A percentile compares a stretch with the other conserved stretches of the same genome.
These are phyloP conservation scores for Panurus biarmicus DNA, from an alignment of 2,113 vertebrate species.

Conservation along the genomic window DNA sequence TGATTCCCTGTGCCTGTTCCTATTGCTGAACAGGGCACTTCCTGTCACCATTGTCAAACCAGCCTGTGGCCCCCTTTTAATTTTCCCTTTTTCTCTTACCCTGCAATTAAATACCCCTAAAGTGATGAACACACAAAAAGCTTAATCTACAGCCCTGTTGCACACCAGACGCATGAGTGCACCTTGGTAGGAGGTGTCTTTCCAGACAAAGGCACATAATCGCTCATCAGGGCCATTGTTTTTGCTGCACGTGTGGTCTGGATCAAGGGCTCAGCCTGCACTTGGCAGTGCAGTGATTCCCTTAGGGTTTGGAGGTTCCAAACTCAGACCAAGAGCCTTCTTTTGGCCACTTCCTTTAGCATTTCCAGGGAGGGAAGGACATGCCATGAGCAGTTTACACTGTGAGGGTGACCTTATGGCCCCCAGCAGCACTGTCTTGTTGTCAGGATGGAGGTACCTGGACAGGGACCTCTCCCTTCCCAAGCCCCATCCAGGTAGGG, in stretches of 20 bases:
- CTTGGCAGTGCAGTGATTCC: neutral
- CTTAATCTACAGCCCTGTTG: neutral
- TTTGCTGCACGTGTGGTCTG: neutral
- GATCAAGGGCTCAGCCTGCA: neutral
- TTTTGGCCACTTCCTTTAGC: neutral
- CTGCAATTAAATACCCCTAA: neutral
- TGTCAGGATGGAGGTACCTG: neutral
- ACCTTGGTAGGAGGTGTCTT: neutral
- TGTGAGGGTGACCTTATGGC: accelerated
- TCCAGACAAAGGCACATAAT: conserved; percentile 1
- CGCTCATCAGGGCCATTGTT: neutral
- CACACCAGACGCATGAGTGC: neutral
- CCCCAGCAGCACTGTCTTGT: accelerated
- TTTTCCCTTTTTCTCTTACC: neutral
- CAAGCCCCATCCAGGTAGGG: neutral
- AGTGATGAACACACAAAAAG: neutral
- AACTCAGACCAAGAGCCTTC: neutral
- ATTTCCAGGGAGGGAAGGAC: neutral
- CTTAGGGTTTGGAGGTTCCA: neutral
- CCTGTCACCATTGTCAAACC: neutral
- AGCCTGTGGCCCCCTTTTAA: neutral
- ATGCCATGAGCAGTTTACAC: neutral
- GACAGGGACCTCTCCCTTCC: neutral
- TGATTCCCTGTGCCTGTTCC: neutral
- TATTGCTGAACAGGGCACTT: neutral